Conservation (phyloP, 2,797 vertebrate genomes). For the Xenentodon cancila region DNA sequence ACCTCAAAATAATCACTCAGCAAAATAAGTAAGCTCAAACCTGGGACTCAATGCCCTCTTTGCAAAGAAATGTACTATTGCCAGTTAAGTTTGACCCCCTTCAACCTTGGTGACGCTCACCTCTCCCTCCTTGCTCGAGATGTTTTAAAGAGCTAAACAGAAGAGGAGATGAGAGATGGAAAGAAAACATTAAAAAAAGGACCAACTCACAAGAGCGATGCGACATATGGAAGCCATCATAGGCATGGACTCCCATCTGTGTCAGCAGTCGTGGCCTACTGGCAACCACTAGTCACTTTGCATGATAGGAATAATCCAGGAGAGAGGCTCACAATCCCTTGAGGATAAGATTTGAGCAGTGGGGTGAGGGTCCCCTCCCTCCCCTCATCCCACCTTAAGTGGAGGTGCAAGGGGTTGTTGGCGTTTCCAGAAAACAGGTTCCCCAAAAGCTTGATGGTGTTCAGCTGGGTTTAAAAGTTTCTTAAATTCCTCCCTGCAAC, state of each 20-base stretch:
- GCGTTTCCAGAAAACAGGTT: slow-evolving; percentile 82
- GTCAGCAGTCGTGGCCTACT: slow-evolving; percentile 72
- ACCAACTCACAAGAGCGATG: slow-evolving; percentile 51
- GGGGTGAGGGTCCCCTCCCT: slow-evolving; percentile 24
- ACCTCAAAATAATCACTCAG: slow-evolving; percentile 57
- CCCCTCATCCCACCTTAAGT: not conserved
- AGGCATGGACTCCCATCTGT: slow-evolving; percentile 78
- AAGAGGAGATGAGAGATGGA: slow-evolving; percentile 72
- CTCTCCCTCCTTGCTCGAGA: slow-evolving; percentile 42
- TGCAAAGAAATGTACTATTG: slow-evolving; percentile 58
- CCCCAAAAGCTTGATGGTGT: slow-evolving; percentile 56
- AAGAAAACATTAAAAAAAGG: slow-evolving; percentile 68
- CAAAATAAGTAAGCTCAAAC: slow-evolving; percentile 34
- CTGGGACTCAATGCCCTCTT: slow-evolving; percentile 36
- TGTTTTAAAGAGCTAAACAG: slow-evolving; percentile 69
- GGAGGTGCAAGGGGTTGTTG: slow-evolving; percentile 63
- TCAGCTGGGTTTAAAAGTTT: slow-evolving; percentile 64
- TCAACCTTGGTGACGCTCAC: slow-evolving; percentile 30
- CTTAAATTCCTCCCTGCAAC: slow-evolving; percentile 58
- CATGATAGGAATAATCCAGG: slow-evolving; percentile 80
- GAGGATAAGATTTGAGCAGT: slow-evolving; percentile 50
- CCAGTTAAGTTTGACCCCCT: slow-evolving; percentile 56
- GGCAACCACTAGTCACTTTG: slow-evolving; percentile 73
- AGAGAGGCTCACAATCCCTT: slow-evolving; percentile 72
- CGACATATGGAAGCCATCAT: slow-evolving; percentile 85